phyloP scores from a whole-genome alignment of 2,113 vertebrate genomes.

The Brachyhypopomus occidentalis region DNA sequence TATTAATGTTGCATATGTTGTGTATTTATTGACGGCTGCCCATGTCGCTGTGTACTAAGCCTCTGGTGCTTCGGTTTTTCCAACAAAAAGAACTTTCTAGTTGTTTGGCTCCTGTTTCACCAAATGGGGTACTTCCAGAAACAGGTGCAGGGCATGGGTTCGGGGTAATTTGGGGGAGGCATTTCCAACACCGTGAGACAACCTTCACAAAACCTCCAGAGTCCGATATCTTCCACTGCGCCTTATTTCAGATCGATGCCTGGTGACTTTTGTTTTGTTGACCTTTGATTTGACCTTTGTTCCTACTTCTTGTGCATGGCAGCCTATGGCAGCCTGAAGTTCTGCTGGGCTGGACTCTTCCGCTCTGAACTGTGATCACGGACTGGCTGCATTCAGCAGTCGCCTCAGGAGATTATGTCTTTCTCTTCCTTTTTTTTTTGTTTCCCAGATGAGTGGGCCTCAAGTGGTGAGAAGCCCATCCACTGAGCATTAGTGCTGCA shows the following conservation, averaged over 20 bases:
- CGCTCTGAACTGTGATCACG: constrained; percentile 26
- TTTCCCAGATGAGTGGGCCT: background rate
- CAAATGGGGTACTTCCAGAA: constrained; percentile 43
- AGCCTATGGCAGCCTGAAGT: background rate
- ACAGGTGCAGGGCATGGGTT: constrained; percentile 45
- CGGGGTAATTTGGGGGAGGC: constrained; percentile 55
- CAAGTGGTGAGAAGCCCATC: constrained; percentile 16
- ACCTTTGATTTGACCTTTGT: background rate
- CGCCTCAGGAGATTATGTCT: constrained; percentile 18
- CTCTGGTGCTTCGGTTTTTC: constrained; percentile 40
- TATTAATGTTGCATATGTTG: constrained; percentile 49
- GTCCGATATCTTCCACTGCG: constrained; percentile 61
- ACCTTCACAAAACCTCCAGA: constrained; percentile 52
- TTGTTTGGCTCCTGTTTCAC: constrained; percentile 48
- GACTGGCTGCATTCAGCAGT: background rate
- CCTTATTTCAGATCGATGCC: constrained; percentile 41
- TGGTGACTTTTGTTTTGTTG: constrained; percentile 26
- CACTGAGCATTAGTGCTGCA: background rate
- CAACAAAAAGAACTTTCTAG: constrained; percentile 38
- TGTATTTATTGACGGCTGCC: constrained; percentile 29
- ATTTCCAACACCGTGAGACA: constrained; percentile 56
- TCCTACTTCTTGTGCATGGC: background rate
- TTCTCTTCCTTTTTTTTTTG: background rate
- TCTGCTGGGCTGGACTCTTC: constrained; percentile 49
- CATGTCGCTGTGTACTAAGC: constrained; percentile 44